These are phyloP conservation scores for Netelia inedita DNA, from an alignment of 2,888 invertebrate genomes.

Conservation along the genomic window DNA sequence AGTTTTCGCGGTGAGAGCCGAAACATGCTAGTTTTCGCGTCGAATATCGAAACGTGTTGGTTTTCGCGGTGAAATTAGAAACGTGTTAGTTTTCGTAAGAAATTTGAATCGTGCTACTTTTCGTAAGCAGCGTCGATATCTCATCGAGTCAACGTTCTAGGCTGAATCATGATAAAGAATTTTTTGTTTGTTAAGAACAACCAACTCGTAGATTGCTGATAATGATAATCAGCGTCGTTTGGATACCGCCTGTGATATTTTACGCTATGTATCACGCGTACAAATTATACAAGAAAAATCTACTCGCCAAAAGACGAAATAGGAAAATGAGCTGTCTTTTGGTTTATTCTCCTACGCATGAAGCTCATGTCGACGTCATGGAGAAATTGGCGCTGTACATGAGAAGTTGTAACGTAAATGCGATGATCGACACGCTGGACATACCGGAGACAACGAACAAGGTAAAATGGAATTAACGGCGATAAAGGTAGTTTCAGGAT, in stretches of 20 bases:
- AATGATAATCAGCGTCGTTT: slow-evolving; percentile 83
- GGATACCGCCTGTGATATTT: slow-evolving; percentile 81
- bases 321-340: slow-evolving; percentile 80
- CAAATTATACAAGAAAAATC: slow-evolving; percentile 78
- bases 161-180: not conserved
- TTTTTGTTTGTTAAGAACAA: slow-evolving; percentile 72
- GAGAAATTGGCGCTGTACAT: slow-evolving; percentile 80
- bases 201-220: slow-evolving; percentile 78
- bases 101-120: too few species aligned
- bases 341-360: slow-evolving; percentile 81
- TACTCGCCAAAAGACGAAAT: slow-evolving; percentile 42
- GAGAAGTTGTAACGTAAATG: slow-evolving; percentile 80
- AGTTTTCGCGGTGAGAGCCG: too few species aligned
- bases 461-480: slow-evolving; percentile 71
- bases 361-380: slow-evolving; percentile 80
- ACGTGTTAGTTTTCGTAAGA: too few species aligned
- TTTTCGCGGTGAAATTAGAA: too few species aligned
- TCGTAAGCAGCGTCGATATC: too few species aligned
- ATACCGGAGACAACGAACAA: slow-evolving; percentile 78
- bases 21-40: too few species aligned
- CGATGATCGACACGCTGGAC: slow-evolving; percentile 81
- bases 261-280: slow-evolving; percentile 79
- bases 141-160: too few species aligned
- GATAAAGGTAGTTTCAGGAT: not conserved
- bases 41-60: too few species aligned